phyloP scores from a whole-genome alignment of 2,888 invertebrate species.

The Nebria brevicollis region DNA sequence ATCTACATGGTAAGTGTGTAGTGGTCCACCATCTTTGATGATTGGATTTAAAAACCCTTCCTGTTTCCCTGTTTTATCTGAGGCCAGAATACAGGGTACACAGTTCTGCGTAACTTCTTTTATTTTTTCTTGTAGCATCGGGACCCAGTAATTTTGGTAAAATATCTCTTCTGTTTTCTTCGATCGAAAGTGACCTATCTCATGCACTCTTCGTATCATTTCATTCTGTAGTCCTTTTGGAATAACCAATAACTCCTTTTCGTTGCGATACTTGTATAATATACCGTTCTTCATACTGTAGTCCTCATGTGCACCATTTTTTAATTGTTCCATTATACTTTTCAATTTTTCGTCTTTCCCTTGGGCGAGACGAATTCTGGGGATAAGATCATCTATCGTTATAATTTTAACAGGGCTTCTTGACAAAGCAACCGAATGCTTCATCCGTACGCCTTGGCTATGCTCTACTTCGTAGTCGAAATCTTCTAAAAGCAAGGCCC shows the following conservation, averaged over 20 bases:
- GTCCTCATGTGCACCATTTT: constrained; percentile 44
- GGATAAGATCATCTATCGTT: background rate
- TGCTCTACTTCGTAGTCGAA: constrained; percentile 46
- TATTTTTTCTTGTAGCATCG: constrained; percentile 49
- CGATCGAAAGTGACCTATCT: constrained; percentile 49
- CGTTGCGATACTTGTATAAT: constrained; percentile 41
- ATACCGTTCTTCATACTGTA: constrained; percentile 45
- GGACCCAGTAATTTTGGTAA: constrained; percentile 16
- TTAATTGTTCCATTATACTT: constrained; percentile 7
- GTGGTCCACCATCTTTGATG: constrained; percentile 53
- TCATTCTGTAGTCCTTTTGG: constrained; percentile 48
- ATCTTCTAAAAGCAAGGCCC: constrained; percentile 50
- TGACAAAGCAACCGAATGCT: constrained; percentile 15
- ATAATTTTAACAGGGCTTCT: background rate
- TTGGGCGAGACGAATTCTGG: background rate
- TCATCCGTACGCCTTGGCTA: constrained; percentile 2
- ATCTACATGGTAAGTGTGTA: constrained; percentile 55
- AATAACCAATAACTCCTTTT: constrained; percentile 48
- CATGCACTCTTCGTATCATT: constrained; percentile 47
- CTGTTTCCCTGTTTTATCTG: constrained; percentile 53
- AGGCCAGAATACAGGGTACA: constrained; percentile 52
- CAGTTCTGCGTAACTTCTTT: constrained; percentile 49
- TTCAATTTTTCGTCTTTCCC: constrained; percentile 9
- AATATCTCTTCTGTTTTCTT: constrained; percentile 50
- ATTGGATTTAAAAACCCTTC: constrained; percentile 54